Percentiles rank a stretch among this genome's conserved stretches.
Conservation (phyloP, 2,888 invertebrate genomes). For the Malthinus seriepunctatus region DNA sequence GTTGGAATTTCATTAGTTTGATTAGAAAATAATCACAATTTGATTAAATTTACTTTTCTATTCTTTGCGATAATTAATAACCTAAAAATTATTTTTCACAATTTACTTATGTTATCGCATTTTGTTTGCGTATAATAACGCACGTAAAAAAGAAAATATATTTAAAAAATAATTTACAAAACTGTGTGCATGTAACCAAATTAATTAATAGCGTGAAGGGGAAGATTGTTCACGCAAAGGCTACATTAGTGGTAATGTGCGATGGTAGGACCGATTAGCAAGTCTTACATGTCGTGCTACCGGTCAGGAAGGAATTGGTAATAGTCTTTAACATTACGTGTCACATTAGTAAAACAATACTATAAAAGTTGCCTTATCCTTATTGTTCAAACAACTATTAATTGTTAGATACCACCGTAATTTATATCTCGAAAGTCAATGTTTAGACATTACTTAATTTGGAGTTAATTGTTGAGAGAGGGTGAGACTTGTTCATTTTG, state of each 20-base stretch:
- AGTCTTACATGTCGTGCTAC: conserved; percentile 30
- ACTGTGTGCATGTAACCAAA: conserved; percentile 35
- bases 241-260: conserved; percentile 42
- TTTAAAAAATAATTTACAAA: conserved; percentile 41
- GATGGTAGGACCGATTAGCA: conserved; percentile 40
- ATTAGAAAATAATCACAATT: too few relatives aligned
- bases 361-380: conserved; percentile 19
- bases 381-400: background rate
- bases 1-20: too few relatives aligned
- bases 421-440: too few relatives aligned
- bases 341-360: conserved; percentile 42
- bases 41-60: too few relatives aligned
- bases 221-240: conserved; percentile 39
- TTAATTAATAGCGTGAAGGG: conserved; percentile 41
- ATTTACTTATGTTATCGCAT: too few relatives aligned
- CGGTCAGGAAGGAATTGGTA: conserved; percentile 40
- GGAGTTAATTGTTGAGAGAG: too few relatives aligned
- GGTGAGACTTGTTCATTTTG: too few relatives aligned
- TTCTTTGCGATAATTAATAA: too few relatives aligned
- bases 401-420: too few relatives aligned
- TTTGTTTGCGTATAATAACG: too few relatives aligned
- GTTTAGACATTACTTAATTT: too few relatives aligned
- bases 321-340: conserved; percentile 40
- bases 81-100: too few relatives aligned
- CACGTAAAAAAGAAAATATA: conserved; percentile 35